Evolutionary conservation across 2,888 invertebrate species (phyloP), one percentile per base, ranked within the genome.

Genomic region (Drosophila putrida): DNA sequence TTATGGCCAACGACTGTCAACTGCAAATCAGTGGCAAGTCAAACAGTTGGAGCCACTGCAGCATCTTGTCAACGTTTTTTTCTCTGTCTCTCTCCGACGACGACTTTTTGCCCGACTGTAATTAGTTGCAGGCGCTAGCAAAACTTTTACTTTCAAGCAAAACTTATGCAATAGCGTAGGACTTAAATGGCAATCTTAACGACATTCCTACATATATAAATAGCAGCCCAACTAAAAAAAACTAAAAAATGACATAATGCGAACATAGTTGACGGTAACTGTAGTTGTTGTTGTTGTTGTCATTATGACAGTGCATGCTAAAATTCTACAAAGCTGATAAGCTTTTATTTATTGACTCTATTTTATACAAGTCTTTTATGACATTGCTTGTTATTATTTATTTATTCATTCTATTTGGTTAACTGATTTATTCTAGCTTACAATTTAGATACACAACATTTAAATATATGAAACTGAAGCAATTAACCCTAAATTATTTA

Each of bases 1-100:
- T 71, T 79, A 79, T 75, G 75, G 71, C 41, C 49, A 63, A 65
- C 54, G 46, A 13, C 60, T 77, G 73, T 73, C 77, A 70, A 55
- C 66, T 35, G 65, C 55, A 66, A 64, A 62, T 75, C 70, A 72
- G 62, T 62, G n/a, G 49, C 49, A 43, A 44, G 55, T 60, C 41
- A 51, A 53, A n/a, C 60, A 47, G 51, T 60, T 67, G 41, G 41
- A 49, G 20, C 8, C 13, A 36, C 39, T 36, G 65, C 51, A 47
- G 50, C 67, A 43, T 57, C 63, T 58, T 55, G 63, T 47, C 44
- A 62, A 57, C 63, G 13, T 31, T 61, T 57, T 36, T 35, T 13
- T 27, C 5, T 33, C n/a, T 44, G 15, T 31, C 38, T 10, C n/a
- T 31, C 33, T 28, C 28, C 25, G 13, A 10, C 31, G 31, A 31